Conservation (phyloP, 1,140 invertebrate genomes). For the Bombus vancouverensis region DNA sequence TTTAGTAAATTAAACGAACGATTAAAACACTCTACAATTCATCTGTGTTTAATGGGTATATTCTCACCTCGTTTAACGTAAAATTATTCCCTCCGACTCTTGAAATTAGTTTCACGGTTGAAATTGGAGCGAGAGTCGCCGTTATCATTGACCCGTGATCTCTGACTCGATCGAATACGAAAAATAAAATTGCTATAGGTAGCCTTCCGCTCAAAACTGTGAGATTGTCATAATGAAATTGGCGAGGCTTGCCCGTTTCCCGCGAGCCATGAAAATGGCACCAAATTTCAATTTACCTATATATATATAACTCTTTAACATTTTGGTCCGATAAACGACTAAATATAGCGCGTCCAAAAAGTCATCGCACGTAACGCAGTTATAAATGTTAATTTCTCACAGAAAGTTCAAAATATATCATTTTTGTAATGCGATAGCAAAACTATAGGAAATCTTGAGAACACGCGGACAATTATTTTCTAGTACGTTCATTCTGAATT, state of each 20-base stretch:
- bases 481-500: too few species aligned
- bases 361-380: not conserved
- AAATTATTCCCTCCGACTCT: not conserved
- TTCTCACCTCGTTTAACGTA: not conserved
- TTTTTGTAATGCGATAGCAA: too few species aligned
- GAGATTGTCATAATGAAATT: not conserved
- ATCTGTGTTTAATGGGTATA: too few species aligned
- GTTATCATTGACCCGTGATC: too few species aligned
- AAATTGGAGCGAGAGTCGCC: too few species aligned
- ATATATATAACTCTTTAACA: not conserved
- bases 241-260: fast-evolving
- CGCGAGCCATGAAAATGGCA: too few species aligned
- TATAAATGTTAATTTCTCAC: too few species aligned
- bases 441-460: too few species aligned
- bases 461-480: too few species aligned
- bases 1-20: not conserved
- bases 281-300: not conserved
- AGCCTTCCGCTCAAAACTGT: fast-evolving
- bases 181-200: too few species aligned
- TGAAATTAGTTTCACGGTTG: too few species aligned
- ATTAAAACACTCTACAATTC: not conserved
- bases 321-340: not conserved
- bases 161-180: too few species aligned
- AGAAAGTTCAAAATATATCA: not conserved
- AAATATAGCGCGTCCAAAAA: not conserved